phyloP scores from a whole-genome alignment of 2,113 vertebrate species.

The Ailurus styani region DNA sequence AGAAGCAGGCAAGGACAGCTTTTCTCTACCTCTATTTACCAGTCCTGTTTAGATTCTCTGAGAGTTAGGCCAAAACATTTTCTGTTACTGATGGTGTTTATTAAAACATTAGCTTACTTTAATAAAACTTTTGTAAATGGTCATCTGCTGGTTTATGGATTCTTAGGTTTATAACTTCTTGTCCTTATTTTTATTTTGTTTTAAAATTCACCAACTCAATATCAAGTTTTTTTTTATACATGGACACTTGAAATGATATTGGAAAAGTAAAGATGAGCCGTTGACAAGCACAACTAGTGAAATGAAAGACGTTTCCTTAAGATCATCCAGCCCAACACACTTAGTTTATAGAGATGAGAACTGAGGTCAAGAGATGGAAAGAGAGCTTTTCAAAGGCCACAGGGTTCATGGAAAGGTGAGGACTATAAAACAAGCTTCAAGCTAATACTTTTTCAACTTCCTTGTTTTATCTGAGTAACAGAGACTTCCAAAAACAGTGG shows the following conservation, averaged over 20 bases:
- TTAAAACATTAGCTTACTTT: conserved; percentile 69
- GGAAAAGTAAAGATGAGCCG: neutral
- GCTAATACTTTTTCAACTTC: neutral
- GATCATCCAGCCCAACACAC: neutral
- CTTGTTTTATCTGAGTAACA: neutral
- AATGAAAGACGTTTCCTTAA: neutral
- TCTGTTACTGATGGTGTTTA: conserved; percentile 51
- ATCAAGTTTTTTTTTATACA: neutral
- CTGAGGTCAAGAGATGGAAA: neutral
- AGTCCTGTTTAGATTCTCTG: conserved; percentile 19
- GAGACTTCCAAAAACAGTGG: neutral
- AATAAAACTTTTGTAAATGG: conserved; percentile 76
- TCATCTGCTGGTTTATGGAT: conserved; percentile 78
- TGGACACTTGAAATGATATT: neutral
- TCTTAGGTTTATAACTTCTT: conserved; percentile 60
- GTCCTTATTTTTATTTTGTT: conserved; percentile 60
- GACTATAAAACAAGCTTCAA: neutral
- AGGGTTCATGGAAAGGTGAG: neutral
- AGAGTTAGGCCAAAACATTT: conserved; percentile 47
- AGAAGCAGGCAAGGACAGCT: neutral
- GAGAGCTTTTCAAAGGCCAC: neutral
- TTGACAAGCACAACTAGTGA: neutral
- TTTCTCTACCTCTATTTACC: neutral
- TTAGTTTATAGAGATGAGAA: neutral
- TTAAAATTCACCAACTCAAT: conserved; percentile 59